Conservation (phyloP, 2,888 invertebrate species). For the Halictus ligatus region DNA sequence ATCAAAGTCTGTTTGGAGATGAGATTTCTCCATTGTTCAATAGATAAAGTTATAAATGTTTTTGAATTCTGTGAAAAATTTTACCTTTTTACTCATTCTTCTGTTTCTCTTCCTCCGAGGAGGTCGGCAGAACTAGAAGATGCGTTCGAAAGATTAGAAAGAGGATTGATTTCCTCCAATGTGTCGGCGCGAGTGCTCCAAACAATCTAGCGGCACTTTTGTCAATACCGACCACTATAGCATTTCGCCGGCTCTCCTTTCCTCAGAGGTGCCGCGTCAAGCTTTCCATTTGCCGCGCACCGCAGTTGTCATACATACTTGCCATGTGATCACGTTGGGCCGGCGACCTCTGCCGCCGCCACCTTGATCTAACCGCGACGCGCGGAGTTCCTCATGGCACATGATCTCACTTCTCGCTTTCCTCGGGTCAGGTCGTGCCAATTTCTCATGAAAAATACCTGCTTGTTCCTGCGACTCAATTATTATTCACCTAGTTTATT, state of each 20-base stretch:
- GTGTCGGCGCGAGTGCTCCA: not conserved
- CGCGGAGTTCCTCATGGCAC: not conserved
- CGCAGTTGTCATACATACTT: not conserved
- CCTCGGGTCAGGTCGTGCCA: not conserved
- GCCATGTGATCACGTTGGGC: constrained; percentile 10
- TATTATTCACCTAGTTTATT: not conserved
- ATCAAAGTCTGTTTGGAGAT: too few species aligned
- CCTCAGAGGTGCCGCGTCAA: constrained; percentile 12
- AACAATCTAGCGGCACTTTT: not conserved
- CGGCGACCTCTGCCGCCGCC: constrained; percentile 62
- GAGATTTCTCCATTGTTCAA: too few species aligned
- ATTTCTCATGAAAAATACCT: not conserved
- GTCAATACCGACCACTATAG: not conserved
- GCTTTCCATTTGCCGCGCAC: constrained; percentile 12
- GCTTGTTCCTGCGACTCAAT: not conserved
- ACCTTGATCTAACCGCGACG: constrained; percentile 12
- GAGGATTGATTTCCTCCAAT: not conserved
- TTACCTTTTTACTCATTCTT: too few species aligned
- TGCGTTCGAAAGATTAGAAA: not conserved
- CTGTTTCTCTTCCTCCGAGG: rapidly evolving
- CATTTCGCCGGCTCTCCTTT: constrained; percentile 10
- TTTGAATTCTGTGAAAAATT: too few species aligned
- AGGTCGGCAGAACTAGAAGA: not conserved
- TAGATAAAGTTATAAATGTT: too few species aligned
- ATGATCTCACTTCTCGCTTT: not conserved